Evolutionary conservation across 2,888 invertebrate species (phyloP).

Genomic region (Disparrhopalites patrizii): DNA sequence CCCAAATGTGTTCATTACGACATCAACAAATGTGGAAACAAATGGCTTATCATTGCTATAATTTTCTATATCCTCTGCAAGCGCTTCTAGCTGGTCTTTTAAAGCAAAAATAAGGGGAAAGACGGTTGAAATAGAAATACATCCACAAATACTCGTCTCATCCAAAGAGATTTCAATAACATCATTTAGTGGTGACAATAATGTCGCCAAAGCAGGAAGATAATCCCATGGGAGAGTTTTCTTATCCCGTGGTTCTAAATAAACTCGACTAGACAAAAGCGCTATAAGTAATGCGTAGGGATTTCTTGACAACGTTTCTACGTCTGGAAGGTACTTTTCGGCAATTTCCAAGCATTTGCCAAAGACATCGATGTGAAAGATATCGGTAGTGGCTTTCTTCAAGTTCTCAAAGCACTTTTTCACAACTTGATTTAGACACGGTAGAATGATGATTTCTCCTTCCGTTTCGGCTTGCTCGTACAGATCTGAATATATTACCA

Average conservation of each 20-base stretch:
- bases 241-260: not conserved
- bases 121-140: constrained; percentile 9
- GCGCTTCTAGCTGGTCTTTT: constrained; percentile 12
- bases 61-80: constrained; percentile 11
- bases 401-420: constrained; percentile 20
- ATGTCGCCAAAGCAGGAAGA: constrained; percentile 5
- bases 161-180: constrained; percentile 27
- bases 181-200: constrained; percentile 32
- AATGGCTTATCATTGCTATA: constrained; percentile 21
- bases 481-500: constrained; percentile 15
- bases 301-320: constrained; percentile 24
- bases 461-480: constrained; percentile 7
- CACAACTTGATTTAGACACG: constrained; percentile 23
- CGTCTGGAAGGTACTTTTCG: constrained; percentile 17
- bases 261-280: constrained; percentile 2
- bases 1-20: constrained; percentile 21
- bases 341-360: constrained; percentile 17
- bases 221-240: constrained; percentile 7
- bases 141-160: constrained; percentile 8
- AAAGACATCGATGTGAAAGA: constrained; percentile 24
- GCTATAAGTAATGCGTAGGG: constrained; percentile 26
- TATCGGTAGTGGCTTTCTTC: constrained; percentile 1
- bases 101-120: constrained; percentile 16
- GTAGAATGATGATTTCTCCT: constrained; percentile 12
- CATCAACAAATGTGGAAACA: constrained; percentile 21